Evolutionary conservation across 2,797 vertebrate species (phyloP), one percentile per base, ranked within the genome.

Genomic region (Sarcoramphus papa): DNA sequence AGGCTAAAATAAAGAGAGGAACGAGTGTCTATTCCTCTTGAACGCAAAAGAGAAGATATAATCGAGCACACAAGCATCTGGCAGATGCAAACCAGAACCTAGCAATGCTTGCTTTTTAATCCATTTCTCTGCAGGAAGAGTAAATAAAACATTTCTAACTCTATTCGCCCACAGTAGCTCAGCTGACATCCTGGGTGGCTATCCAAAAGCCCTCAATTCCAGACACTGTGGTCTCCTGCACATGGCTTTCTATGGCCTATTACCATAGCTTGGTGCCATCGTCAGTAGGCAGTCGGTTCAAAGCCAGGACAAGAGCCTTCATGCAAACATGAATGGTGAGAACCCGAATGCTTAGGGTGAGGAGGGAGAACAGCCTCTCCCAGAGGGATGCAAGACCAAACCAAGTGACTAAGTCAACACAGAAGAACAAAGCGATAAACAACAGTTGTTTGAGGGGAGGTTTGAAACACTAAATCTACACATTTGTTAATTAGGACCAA

Each of bases 41-140:
- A 81, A 74, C 2, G 3, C 45, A 56, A 45, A 74, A 83, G 63
- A 21, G 47, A 92, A 74, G 62, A 63, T 62, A 13, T 37, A 78
- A 76, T 83, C 3, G 1, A 74, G 24, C 25, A 41, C 13, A 70
- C 9, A 40, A 69, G 10, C 28, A 5, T 35, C 80, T 84, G 69
- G 64, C 65, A 94, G 85, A 86, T 51, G 15, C 15, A 90, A 85
- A 76, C 18, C 68, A 93, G 88, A 93, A 83, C n/a, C n/a, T 67
- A 40, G 19, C 30, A 83, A 35, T 40, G 8, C 37, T 76, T 86
- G 59, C 27, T 74, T 74, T 87, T 78, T 75, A 85, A 59, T 85
- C 53, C 14, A 33, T 85, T 89, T 93, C 43, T 74, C 48, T 59
- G 24, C n/a, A 69, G 69, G 47, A 91, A 84, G 48, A 74, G n/a